Evolutionary conservation across 2,113 vertebrate genomes (phyloP), one percentile per base, ranked within the genome.

Genomic region (Gadus macrocephalus): DNA sequence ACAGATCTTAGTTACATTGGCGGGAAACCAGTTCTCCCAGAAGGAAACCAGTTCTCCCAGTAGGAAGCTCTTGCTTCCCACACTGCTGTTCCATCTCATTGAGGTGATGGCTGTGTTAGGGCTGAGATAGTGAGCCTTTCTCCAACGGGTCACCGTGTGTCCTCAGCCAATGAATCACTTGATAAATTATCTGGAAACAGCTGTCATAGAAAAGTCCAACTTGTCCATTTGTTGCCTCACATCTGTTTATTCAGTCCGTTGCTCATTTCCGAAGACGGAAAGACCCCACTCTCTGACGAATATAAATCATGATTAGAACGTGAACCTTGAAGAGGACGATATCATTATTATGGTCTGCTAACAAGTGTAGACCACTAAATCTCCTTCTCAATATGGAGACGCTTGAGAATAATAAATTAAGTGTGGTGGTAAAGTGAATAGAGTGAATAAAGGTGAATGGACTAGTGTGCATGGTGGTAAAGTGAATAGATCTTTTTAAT

Each of bases 81-180:
- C 56, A 27, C 74, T 60, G 72, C 61, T 77, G 72, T 75, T 78
- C 19, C 76, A 78, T 74, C 49, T 6, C 53, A 49, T 73, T 76
- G 73, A 79, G 83, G 81, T 83, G 82, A 75, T 80, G 78, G 67
- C 66, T 53, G 53, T 78, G 78, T 82, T 85, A 79, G 80, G 55
- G 16, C 62, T 49, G 15, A 58, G 15, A 58, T n/a, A 17, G 55
- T 17, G 1, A 17, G 55, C 55, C n/a, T 58, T 17, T 17, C 14
- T 12, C 12, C 42, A 49, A 9, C 8, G 9, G 12, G 42, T 49
- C 2, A 49, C 42, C 42, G 8, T 49, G 42, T 14, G 42, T 49
- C 7, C 7, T 49, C 9, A 49, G 42, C 7, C 42, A 49, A 49
- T 9, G 42, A 49, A 49, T 49, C 42, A n/a, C 55, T 58, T 58